Base-by-base conservation (phyloP, 2,113 vertebrate species). In the Ifrita kowaldi region DNA sequence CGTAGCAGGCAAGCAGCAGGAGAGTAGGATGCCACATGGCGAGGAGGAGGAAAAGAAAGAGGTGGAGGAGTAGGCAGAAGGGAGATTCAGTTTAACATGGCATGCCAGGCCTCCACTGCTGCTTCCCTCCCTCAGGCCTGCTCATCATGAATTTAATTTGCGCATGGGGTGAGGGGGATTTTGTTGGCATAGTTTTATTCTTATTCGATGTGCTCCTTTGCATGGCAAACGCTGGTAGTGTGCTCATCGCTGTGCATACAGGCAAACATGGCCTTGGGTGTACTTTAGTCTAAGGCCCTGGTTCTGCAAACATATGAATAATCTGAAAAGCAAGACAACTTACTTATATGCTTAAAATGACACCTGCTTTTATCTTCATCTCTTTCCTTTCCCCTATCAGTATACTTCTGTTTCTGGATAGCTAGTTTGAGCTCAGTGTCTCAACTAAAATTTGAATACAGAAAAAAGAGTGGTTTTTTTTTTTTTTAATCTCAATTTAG, bases 41-140 rank as follows among this genome's bases (percentile, higher is more conserved):
- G 86, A 96, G 96, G 96, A 96, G 96, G 96, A 97, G 96, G 96
- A 89, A 95, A 97, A 96, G 92, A 97, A 92, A 95, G 96, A 92
- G 96, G 96, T 97, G 96, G 96, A 97, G 96, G 96, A 97, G 96
- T 95, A 97, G 96, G 96, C 96, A 96, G 96, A 97, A 96, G 93
- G 96, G 96, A 97, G 93, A 96, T 96, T 95, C 92, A 94, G 96
- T 87, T 96, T 96, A 96, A 97, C 95, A 95, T 94, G 96, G 95
- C 96, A 97, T 91, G 95, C 95, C 96, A 96, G 96, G 95, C 96
- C 96, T 96, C 93, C 93, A 92, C 95, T 96, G 95, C 96, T 96
- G 96, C 93, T 96, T 96, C 92, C 95, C 96, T 96, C 95, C 96
- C 93, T 96, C 96, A 94, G 93, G 95, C 96, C 95, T 94, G 93